A percentile compares a stretch with the other conserved stretches of the same genome.
phyloP scores from a whole-genome alignment of 2,888 invertebrate species.

The Volucella inflata region DNA sequence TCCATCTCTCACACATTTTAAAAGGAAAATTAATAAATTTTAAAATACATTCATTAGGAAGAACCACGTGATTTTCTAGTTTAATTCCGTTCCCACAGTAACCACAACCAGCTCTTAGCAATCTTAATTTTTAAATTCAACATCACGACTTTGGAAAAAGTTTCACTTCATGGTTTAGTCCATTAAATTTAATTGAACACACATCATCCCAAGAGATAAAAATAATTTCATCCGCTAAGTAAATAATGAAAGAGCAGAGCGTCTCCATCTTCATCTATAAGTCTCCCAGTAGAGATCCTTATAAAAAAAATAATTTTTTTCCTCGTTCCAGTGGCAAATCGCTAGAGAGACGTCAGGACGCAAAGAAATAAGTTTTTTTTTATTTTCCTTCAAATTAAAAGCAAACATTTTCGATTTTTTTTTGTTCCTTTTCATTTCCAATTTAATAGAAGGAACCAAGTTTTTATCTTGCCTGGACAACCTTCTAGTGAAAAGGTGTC shows the following conservation, averaged over 20 bases:
- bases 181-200: constrained; percentile 51
- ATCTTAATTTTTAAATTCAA: no score
- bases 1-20: no score
- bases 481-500: constrained; percentile 28
- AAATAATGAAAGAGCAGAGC: constrained; percentile 19
- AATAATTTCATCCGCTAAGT: constrained; percentile 29
- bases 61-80: no score
- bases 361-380: constrained; percentile 41
- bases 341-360: constrained; percentile 28
- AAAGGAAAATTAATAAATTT: no score
- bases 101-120: no score
- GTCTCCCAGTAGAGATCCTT: constrained; percentile 8
- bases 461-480: background rate
- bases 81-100: no score
- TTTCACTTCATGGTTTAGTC: constrained; percentile 40
- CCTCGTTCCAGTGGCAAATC: constrained; percentile 2
- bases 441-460: background rate
- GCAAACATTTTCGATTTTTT: constrained; percentile 45
- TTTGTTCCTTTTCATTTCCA: constrained; percentile 8
- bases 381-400: constrained; percentile 60
- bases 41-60: no score
- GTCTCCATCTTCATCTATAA: background rate
- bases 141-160: no score
- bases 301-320: constrained; percentile 34
- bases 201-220: constrained; percentile 32